Percentiles rank a stretch among this genome's conserved stretches.
Evolutionary conservation across 23 tunicate species (phyloP).

Genomic region (Halocynthia aurantium): DNA sequence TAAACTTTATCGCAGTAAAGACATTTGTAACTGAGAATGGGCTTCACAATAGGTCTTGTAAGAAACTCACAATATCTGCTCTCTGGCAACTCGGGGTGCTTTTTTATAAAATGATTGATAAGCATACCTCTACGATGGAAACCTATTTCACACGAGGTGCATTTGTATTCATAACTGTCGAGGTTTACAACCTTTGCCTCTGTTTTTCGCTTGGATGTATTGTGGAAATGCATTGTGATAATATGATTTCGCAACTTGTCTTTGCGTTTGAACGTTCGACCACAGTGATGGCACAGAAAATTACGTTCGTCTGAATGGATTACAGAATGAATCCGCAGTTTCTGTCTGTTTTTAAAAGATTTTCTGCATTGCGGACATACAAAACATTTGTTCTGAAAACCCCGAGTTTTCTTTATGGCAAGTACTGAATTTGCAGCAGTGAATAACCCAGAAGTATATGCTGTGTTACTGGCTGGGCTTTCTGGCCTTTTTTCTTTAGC

Average conservation of each 20-base stretch:
- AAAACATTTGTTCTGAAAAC: not conserved
- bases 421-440: not conserved
- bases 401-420: not conserved
- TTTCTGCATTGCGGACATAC: slow-evolving; percentile 19
- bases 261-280: slow-evolving; percentile 55
- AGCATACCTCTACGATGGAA: slow-evolving; percentile 80
- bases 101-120: slow-evolving; percentile 51
- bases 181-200: not conserved
- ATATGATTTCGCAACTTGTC: slow-evolving; percentile 68
- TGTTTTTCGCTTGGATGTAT: not conserved
- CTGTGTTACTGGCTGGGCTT: no score
- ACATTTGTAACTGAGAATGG: slow-evolving; percentile 29
- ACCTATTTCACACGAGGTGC: slow-evolving; percentile 42
- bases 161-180: slow-evolving; percentile 46
- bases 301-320: slow-evolving; percentile 32
- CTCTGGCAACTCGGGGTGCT: slow-evolving; percentile 48
- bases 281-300: slow-evolving; percentile 77
- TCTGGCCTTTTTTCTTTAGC: slow-evolving; percentile 2
- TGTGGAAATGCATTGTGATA: slow-evolving; percentile 23
- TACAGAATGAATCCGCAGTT: slow-evolving; percentile 35
- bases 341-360: slow-evolving; percentile 12
- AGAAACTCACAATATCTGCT: slow-evolving; percentile 27
- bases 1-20: slow-evolving; percentile 62
- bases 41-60: slow-evolving; percentile 37
- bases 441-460: not conserved